A percentile compares a stretch with the other conserved stretches of the same genome.
Conservation (phyloP, 2,888 invertebrate species). For the Drosophila mettleri region DNA sequence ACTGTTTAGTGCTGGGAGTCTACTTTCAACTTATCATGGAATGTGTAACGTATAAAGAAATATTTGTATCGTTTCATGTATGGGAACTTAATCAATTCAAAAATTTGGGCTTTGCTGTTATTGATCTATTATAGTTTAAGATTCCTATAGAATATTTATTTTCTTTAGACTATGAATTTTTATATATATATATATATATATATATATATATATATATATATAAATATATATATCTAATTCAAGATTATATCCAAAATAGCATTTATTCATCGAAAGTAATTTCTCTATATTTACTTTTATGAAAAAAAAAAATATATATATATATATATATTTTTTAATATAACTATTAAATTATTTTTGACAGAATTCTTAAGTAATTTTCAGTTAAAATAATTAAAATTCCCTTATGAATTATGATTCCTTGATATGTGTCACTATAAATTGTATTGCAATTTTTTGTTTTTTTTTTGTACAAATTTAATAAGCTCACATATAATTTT, state of each 20-base stretch:
- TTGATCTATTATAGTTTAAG: background rate
- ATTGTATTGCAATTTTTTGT: background rate
- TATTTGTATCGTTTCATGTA: no score
- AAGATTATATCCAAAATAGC: background rate
- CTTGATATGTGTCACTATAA: background rate
- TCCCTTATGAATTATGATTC: background rate
- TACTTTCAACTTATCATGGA: background rate
- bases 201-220: no score
- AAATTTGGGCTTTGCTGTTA: no score
- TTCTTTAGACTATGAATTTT: background rate
- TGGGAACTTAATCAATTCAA: no score
- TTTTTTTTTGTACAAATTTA: background rate
- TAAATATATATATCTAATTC: no score
- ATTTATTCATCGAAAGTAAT: background rate
- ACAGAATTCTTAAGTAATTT: background rate
- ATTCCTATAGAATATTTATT: background rate
- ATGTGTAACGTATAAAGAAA: background rate
- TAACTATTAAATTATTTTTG: no score
- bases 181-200: no score
- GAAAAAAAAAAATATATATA: no score
- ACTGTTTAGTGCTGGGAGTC: background rate
- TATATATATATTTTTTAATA: no score
- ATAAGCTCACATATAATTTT: background rate
- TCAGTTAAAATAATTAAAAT: slow-evolving; percentile 1
- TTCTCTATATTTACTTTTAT: background rate